Conservation (phyloP, 2,888 invertebrate genomes). For the Ectobius pallidus region DNA sequence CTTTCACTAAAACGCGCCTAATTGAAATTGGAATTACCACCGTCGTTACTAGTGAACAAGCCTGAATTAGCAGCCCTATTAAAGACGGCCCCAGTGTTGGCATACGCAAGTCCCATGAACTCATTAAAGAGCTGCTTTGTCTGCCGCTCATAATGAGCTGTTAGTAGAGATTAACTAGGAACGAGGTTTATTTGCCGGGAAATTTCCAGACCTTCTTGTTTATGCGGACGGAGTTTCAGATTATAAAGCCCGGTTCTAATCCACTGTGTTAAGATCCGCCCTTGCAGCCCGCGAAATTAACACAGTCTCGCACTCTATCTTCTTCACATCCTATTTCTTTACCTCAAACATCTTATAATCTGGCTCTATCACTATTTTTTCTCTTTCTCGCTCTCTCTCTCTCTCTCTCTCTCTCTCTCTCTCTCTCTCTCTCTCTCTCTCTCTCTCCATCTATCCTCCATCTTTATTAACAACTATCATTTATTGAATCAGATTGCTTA, state of each 20-base stretch:
- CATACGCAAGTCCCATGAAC: conserved; percentile 34
- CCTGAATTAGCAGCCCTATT: conserved; percentile 43
- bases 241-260: conserved; percentile 23
- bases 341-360: too few species aligned
- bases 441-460: too few species aligned
- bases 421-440: too few species aligned
- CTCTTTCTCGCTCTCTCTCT: too few species aligned
- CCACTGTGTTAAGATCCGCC: conserved; percentile 19
- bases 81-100: conserved; percentile 41
- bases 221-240: conserved; percentile 25
- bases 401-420: too few species aligned
- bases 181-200: conserved; percentile 39
- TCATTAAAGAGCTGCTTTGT: conserved; percentile 42
- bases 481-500: too few species aligned
- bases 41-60: conserved; percentile 38
- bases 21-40: conserved; percentile 45
- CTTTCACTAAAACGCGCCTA: conserved; percentile 39
- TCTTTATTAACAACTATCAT: too few species aligned
- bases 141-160: conserved; percentile 42
- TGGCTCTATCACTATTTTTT: too few species aligned
- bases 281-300: background rate
- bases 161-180: conserved; percentile 41
- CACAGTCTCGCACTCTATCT: too few species aligned
- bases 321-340: too few species aligned
- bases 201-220: conserved; percentile 40